Evolutionary conservation across 2,113 vertebrate species (phyloP).

Genomic region (Ahaetulla prasina): DNA sequence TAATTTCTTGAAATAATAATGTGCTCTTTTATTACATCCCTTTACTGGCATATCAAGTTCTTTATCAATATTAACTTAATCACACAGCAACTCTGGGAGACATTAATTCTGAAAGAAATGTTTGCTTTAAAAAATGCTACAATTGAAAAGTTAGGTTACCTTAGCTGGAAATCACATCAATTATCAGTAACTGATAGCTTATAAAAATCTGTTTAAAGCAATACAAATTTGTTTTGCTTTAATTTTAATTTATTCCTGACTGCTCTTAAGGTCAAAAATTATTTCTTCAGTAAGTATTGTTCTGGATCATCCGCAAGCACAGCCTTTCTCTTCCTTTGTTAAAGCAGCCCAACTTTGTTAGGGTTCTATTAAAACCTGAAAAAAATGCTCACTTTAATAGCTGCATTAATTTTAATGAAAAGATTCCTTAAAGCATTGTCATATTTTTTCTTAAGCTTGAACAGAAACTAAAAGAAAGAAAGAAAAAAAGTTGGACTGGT

Average conservation of each 20-base stretch:
- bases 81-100: background rate
- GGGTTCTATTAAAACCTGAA: background rate
- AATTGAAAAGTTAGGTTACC: conserved; percentile 6
- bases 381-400: background rate
- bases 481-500: background rate
- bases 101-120: conserved; percentile 11
- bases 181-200: background rate
- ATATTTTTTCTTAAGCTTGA: background rate
- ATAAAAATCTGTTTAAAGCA: background rate
- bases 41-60: background rate
- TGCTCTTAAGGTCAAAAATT: background rate
- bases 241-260: background rate
- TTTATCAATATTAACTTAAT: conserved; percentile 29
- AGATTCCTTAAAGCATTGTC: background rate
- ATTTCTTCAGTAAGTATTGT: background rate
- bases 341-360: background rate
- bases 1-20: conserved; percentile 33
- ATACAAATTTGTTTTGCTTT: background rate
- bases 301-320: background rate
- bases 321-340: background rate
- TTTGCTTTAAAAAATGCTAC: background rate
- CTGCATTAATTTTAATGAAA: background rate
- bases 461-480: background rate
- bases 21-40: background rate
- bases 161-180: background rate